Evolutionary conservation across 2,888 invertebrate species (phyloP), one percentile per base, ranked within the genome.

Genomic region (Toxonevra muliebris): DNA sequence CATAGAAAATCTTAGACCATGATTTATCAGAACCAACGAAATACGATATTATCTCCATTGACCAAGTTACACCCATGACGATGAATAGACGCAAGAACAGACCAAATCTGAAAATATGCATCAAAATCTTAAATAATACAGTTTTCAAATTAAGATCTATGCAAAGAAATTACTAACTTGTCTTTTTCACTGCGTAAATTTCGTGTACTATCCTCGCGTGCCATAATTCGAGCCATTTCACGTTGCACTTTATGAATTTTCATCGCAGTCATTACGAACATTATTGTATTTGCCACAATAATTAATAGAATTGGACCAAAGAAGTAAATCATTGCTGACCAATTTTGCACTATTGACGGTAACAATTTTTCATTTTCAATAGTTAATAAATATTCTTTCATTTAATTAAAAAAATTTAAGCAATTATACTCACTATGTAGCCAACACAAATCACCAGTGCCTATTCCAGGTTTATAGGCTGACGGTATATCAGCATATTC

Each of bases 21-120:
- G 75, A 65, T 2, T 73, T 77, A 15, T 82, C 87, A 3, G 69
- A 63, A 69, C 89, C 89, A 1, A 88, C 87, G 19, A 90, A 88
- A 87, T 91, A 93, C 53, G 93, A 92, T 68, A 94, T 85, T 60
- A 93, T 88, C 81, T 95, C 94, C 85, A 91, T 89, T 0, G 89
- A 87, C 95, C 94, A 95, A 79, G 92, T 94, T 17, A 93, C 90
- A 0, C 94, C 95, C 93, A 94, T 94, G 40, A 94, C 93, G 75
- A 94, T 87, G 80, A 95, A 92, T 48, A 95, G 86, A 79, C 94
- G 93, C 76, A 94, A 78, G 81, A 94, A 94, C 3, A 94, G 86
- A 41, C 90, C 90, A 81, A 92, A 93, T 84, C 94, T 94, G 61
- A 11, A 68, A 60, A 53, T 61, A 13, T 8, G 53, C 15, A 11